A percentile compares a stretch with the other conserved stretches of the same genome.
phyloP scores from a whole-genome alignment of 1,140 invertebrate genomes.

The Drosophila lini region DNA sequence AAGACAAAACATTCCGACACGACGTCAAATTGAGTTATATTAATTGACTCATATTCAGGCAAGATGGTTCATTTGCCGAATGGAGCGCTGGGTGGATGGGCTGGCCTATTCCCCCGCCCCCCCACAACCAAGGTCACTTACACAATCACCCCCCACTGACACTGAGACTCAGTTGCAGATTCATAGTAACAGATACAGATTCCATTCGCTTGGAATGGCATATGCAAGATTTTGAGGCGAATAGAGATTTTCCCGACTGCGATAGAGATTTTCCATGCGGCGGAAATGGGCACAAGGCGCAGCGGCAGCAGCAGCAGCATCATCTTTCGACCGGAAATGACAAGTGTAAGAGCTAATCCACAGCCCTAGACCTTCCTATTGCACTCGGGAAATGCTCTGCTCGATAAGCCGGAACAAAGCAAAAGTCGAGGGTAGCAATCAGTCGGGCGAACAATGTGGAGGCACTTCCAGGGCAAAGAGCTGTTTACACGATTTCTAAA shows the following conservation, averaged over 20 bases:
- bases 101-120: background rate
- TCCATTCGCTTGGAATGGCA: background rate
- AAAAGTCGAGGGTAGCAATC: constrained; percentile 6
- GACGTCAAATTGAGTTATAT: constrained; percentile 39
- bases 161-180: constrained; percentile 8
- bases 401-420: constrained; percentile 23
- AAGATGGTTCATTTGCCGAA: constrained; percentile 21
- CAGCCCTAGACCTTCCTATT: constrained; percentile 3
- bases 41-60: constrained; percentile 44
- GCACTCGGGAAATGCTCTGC: constrained; percentile 18
- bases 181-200: background rate
- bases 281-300: constrained; percentile 23
- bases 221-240: constrained; percentile 3
- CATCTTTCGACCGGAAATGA: constrained; percentile 37
- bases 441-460: background rate
- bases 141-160: constrained; percentile 15
- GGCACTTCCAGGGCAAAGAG: constrained; percentile 2
- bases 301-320: background rate
- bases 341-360: constrained; percentile 15
- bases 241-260: background rate
- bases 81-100: constrained; percentile 6
- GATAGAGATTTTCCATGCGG: constrained; percentile 12
- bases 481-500: constrained; percentile 32
- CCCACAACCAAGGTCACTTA: constrained; percentile 26
- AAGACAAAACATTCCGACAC: constrained; percentile 9